These are phyloP conservation scores for Siphamia tubifer DNA, from an alignment of 2,113 vertebrate species.

Conservation along the genomic window DNA sequence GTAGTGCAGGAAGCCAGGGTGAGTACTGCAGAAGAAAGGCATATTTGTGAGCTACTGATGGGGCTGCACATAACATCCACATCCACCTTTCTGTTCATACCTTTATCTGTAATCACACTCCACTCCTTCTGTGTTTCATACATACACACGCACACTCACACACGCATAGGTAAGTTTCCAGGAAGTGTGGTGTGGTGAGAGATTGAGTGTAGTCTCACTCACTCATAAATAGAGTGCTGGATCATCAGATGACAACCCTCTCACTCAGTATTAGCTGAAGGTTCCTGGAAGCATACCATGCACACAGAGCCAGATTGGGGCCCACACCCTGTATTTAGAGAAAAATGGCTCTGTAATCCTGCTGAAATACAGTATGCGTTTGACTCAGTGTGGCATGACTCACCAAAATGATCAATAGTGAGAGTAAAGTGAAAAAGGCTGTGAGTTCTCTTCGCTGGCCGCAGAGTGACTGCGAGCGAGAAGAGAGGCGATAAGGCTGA, in stretches of 20 bases:
- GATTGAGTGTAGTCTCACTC: conserved; percentile 36
- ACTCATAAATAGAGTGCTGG: conserved; percentile 59
- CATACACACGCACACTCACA: conserved; percentile 12
- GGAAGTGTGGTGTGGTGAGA: conserved; percentile 61
- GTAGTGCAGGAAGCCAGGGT: conserved; percentile 37
- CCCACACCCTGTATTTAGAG: conserved; percentile 5
- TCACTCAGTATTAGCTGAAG: conserved; percentile 56
- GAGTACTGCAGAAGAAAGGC: conserved; percentile 35
- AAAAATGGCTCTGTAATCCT: neutral
- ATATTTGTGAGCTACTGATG: conserved; percentile 46
- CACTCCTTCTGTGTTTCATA: conserved; percentile 20
- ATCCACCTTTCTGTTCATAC: conserved; percentile 34
- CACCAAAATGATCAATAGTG: conserved; percentile 64
- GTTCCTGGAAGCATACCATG: conserved; percentile 64
- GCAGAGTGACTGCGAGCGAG: conserved; percentile 9
- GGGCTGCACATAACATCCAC: conserved; percentile 6
- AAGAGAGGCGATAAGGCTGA: conserved; percentile 49
- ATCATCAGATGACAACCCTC: conserved; percentile 55
- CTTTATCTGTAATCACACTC: conserved; percentile 41
- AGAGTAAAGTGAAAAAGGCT: conserved; percentile 43
- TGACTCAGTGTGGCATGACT: conserved; percentile 63
- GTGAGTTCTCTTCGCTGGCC: neutral
- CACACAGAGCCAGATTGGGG: neutral
- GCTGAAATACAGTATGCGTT: conserved; percentile 29
- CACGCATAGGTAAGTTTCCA: conserved; percentile 60